Evolutionary conservation across 2,888 invertebrate genomes (phyloP).

Genomic region (Dendrolimus pini): DNA sequence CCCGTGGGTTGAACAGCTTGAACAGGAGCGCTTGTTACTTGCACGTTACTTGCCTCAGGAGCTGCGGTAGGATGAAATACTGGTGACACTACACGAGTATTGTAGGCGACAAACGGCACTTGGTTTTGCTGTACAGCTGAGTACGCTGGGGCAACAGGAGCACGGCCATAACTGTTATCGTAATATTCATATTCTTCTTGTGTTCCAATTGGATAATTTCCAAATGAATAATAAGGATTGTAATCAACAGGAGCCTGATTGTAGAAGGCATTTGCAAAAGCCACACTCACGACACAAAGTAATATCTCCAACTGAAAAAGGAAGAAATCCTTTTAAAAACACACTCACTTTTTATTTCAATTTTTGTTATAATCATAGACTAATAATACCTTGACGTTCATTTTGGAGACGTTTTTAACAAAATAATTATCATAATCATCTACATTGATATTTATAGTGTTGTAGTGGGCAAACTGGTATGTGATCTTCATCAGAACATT

Average conservation of each 20-base stretch:
- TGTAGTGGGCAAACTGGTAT: constrained; percentile 47
- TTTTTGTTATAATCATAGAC: constrained; percentile 2
- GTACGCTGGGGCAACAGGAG: neutral
- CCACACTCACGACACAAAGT: constrained; percentile 57
- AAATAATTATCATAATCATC: constrained; percentile 44
- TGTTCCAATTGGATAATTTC: neutral
- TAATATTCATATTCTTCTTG: neutral
- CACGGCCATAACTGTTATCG: neutral
- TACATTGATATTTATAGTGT: constrained; percentile 60
- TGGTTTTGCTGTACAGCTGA: neutral
- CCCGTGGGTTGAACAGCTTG: neutral
- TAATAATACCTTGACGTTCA: constrained; percentile 52
- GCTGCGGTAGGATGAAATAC: neutral
- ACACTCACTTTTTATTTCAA: neutral
- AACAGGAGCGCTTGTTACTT: neutral
- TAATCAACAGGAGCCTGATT: neutral
- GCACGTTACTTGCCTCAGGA: neutral
- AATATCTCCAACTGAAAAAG: constrained; percentile 51
- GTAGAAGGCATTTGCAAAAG: constrained; percentile 9
- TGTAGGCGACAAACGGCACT: neutral
- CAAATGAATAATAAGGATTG: neutral
- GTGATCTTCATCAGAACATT: constrained; percentile 39
- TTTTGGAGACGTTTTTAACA: constrained; percentile 44
- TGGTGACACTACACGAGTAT: neutral
- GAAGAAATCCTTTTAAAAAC: constrained; percentile 5